These are phyloP conservation scores for Eretmocerus hayati DNA, from an alignment of 2,888 invertebrate genomes.

Conservation along the genomic window DNA sequence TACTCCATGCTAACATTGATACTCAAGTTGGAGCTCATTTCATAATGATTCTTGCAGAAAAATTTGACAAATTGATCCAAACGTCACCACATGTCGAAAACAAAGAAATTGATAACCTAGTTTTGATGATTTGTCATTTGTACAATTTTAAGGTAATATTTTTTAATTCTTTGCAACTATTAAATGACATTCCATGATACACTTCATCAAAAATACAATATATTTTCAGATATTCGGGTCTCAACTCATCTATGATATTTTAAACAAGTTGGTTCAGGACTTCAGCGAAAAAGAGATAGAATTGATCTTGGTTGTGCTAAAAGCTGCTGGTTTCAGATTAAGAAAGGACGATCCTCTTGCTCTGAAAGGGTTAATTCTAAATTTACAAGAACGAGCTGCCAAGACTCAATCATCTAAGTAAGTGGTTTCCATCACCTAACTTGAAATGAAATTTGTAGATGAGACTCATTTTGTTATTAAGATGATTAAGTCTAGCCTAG, in stretches of 20 bases:
- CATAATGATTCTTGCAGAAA: slow-evolving; percentile 64
- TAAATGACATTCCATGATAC: not conserved
- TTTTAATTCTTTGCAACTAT: not conserved
- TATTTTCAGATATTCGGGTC: slow-evolving; percentile 64
- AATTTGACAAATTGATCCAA: slow-evolving; percentile 57
- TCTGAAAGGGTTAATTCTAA: slow-evolving; percentile 67
- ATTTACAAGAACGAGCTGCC: slow-evolving; percentile 58
- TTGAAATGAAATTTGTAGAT: no score
- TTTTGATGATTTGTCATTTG: slow-evolving; percentile 69
- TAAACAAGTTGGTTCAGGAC: slow-evolving; percentile 58
- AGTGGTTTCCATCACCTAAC: no score
- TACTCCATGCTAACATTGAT: slow-evolving; percentile 85
- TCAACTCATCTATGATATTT: slow-evolving; percentile 70
- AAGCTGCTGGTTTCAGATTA: slow-evolving; percentile 74
- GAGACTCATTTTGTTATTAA: no score
- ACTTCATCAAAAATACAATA: not conserved
- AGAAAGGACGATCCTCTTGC: slow-evolving; percentile 79
- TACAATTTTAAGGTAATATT: slow-evolving; percentile 86
- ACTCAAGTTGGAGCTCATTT: slow-evolving; percentile 86
- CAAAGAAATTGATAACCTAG: slow-evolving; percentile 75
- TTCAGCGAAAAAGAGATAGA: slow-evolving; percentile 79
- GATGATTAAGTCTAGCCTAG: no score
- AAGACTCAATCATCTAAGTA: slow-evolving; percentile 38
- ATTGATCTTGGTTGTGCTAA: slow-evolving; percentile 69
- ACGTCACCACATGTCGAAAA: slow-evolving; percentile 56